Base-by-base conservation (phyloP, 2,888 invertebrate genomes). In the Galeopsomyia nigrocyanea region DNA sequence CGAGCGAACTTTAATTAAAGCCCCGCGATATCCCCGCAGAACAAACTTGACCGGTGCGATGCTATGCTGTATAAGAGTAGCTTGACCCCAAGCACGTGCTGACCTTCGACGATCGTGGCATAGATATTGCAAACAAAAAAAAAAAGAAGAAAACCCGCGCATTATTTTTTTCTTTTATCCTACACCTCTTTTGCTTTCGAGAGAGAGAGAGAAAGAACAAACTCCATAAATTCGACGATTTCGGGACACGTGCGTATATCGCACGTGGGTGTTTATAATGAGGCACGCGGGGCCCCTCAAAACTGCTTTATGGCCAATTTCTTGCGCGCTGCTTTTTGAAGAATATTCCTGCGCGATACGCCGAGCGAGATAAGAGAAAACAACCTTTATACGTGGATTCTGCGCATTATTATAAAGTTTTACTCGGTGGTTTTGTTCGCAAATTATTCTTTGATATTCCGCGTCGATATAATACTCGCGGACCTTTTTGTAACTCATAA, bases 1-100 rank as follows among this genome's bases (percentile, higher is more conserved):
- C 57, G 74, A 77, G 76, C 61, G 73, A 70, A 71, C 77, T 78
- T 78, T 78, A 79, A 80, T 79, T 77, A 78, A 39, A 79, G 75
- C 71, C 77, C 62, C 62, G 76, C 67, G 76, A n/a, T n/a, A n/a
- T n/a, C 56, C 3, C 26, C 26, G n/a, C n/a, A n/a, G n/a, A n/a
- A n/a, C n/a, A n/a, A 73, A 75, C 68, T 61, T 65, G 71, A 73
- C 76, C 26, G 26, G 3, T 26, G 26, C 26, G 76, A 77, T 77
- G n/a, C n/a, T n/a, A n/a, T n/a, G n/a, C n/a, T n/a, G 58, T 58
- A 9, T 13, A 58, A n/a, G 14, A 39, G 31, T 31, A 3, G 13
- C 50, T 50, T 50, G 62, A 47, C 22, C 62, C 50, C 50, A 66
- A 66, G 71, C 68, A 39, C 39, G 39, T 63, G 74, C 71, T 76